Percentiles rank a stretch among this genome's conserved stretches.
phyloP scores from a whole-genome alignment of 2,888 invertebrate genomes.

The Xanthia togata region DNA sequence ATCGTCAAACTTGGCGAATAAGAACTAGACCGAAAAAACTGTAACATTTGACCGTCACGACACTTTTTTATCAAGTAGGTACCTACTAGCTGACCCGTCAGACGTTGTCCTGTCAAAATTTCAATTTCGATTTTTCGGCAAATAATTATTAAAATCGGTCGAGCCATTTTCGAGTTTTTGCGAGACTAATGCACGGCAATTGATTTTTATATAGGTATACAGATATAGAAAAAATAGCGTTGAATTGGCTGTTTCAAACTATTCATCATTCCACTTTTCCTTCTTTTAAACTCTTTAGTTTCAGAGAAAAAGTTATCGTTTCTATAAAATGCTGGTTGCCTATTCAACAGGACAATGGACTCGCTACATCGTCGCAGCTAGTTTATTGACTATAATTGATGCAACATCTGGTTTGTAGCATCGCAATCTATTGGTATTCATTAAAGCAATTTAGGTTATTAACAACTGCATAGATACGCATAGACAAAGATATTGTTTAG shows the following conservation, averaged over 20 bases:
- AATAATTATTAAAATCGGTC: too few species aligned
- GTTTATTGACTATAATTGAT: constrained; percentile 61
- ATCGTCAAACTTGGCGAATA: too few species aligned
- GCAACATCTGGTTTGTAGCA: constrained; percentile 57
- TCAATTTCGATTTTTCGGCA: too few species aligned
- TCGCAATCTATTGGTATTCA: constrained; percentile 50
- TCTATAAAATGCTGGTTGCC: constrained; percentile 6
- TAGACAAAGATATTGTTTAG: neutral
- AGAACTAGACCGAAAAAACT: too few species aligned
- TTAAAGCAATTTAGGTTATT: constrained; percentile 55
- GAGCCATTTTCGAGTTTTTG: too few species aligned
- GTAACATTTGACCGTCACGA: too few species aligned
- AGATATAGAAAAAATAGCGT: too few species aligned
- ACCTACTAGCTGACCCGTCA: too few species aligned
- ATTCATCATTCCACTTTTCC: neutral
- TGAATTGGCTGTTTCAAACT: neutral
- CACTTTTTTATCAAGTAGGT: too few species aligned
- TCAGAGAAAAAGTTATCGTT: neutral
- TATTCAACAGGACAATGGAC: constrained; percentile 37
- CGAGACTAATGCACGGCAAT: too few species aligned
- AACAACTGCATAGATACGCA: constrained; percentile 24
- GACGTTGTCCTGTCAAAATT: too few species aligned
- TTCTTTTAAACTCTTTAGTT: neutral
- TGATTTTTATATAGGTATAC: too few species aligned
- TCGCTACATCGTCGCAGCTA: constrained; percentile 12